Base-by-base conservation (phyloP, 1,140 invertebrate genomes). In the Dendrolimus punctatus region DNA sequence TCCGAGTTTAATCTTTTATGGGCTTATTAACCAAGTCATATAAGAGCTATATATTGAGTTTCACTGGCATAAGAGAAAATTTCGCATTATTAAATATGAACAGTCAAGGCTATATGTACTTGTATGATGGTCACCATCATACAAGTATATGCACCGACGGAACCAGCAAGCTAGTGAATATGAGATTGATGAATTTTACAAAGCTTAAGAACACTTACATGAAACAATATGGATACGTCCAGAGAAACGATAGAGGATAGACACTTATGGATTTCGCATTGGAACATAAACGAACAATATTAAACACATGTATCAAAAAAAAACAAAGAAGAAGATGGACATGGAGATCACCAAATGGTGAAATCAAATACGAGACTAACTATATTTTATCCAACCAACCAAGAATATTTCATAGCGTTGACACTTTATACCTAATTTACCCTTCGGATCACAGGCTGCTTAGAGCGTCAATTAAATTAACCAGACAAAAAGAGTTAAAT, bases 101-200 rank as follows among this genome's bases (percentile, higher is more conserved):
- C 4, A 40, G 49, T 39, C 8, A 10, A 8, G 46, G 36, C 6
- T 6, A 9, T 5, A 1, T n/a, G n/a, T n/a, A n/a, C n/a, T n/a
- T n/a, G n/a, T n/a, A n/a, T n/a, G n/a, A n/a, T 2, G 39, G 39
- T 57, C 5, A 40, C 50, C 10, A 8, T 57, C 6, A 57, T 57
- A 41, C 57, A 58, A 53, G 10, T 51, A 37, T 59, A 59, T 44
- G 48, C 50, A 8, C 52, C 51, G 5, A 59, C 51, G 6, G 55
- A 57, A 39, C 9, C n/a, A n/a, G n/a, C n/a, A 8, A 8, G 49
- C 49, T 8, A 7, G 8, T 38, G 47, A 53, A 49, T 40, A 46
- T 10, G 53, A 60, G 36, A 45, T 60, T 39, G 39, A 46, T 5
- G 37, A 36, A 40, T 60, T 56, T 9, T 56, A 60, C 41, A 9